Evolutionary conservation across 2,888 invertebrate species (phyloP).

Genomic region (Amiota communis): DNA sequence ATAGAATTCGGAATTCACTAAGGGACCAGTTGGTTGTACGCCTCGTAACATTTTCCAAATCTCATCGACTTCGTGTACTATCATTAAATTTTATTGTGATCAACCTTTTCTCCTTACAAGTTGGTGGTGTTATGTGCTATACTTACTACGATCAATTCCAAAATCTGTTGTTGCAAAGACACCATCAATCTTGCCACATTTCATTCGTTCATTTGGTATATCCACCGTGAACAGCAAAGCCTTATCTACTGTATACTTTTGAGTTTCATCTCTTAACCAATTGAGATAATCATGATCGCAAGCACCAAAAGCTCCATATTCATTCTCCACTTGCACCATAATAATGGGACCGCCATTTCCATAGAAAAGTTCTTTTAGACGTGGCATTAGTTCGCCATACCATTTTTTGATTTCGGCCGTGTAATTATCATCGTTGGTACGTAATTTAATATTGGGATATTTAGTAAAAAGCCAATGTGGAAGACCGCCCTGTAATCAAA

Average conservation of each 20-base stretch:
- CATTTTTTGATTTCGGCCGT: conserved; percentile 75
- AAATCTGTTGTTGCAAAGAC: conserved; percentile 87
- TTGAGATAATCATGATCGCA: conserved; percentile 82
- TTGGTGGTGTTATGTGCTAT: not conserved
- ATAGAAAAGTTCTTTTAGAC: conserved; percentile 74
- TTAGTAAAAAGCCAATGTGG: conserved; percentile 81
- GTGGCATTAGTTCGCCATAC: conserved; percentile 75
- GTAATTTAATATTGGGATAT: conserved; percentile 77
- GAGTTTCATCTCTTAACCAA: conserved; percentile 79
- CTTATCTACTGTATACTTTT: conserved; percentile 61
- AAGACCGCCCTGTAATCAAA: conserved; percentile 79
- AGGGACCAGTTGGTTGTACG: conserved; percentile 81
- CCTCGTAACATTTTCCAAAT: conserved; percentile 74
- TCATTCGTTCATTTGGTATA: conserved; percentile 75
- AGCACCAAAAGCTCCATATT: conserved; percentile 86
- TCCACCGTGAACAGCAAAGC: conserved; percentile 88
- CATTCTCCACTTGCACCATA: conserved; percentile 91
- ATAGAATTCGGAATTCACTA: conserved; percentile 94
- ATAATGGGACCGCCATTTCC: conserved; percentile 89
- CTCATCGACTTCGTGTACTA: conserved; percentile 66
- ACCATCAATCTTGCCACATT: conserved; percentile 81
- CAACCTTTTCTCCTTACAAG: not conserved
- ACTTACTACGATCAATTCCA: conserved; percentile 75
- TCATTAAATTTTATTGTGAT: not conserved
- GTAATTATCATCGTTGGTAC: conserved; percentile 78